A percentile compares a stretch with the other conserved stretches of the same genome.
Evolutionary conservation across 2,113 vertebrate species (phyloP).

Genomic region (Tyrannus savana): DNA sequence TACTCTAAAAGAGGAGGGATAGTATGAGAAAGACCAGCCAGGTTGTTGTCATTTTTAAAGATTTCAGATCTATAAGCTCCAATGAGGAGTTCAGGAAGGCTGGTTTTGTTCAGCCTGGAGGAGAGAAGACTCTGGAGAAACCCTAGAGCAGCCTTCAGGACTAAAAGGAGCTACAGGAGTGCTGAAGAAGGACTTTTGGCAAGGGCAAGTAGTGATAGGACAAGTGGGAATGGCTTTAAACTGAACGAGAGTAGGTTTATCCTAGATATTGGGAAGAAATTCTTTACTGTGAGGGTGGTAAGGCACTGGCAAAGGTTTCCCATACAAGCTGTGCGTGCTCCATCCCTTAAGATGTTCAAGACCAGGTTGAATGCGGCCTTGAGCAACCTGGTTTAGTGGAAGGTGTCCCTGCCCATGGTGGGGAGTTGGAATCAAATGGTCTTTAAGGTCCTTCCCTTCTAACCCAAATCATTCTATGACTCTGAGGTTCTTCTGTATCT

Average conservation of each 20-base stretch:
- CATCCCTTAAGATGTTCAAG: background rate
- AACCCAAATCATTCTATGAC: background rate
- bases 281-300: background rate
- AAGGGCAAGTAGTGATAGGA: background rate
- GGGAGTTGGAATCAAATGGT: background rate
- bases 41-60: background rate
- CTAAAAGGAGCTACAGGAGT: background rate
- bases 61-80: background rate
- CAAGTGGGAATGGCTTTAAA: background rate
- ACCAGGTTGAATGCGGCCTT: accelerated
- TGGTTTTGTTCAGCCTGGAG: background rate
- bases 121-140: background rate
- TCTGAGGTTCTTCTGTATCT: background rate
- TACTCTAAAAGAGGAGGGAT: background rate
- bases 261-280: background rate
- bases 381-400: background rate
- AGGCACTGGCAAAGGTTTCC: background rate
- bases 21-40: background rate
- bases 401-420: background rate
- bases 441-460: background rate
- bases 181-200: background rate
- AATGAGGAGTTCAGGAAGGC: background rate
- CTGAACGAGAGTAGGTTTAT: background rate
- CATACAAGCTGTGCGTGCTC: background rate
- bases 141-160: background rate